phyloP scores from a whole-genome alignment of 1,140 invertebrate genomes.

The Pomacea maculata region DNA sequence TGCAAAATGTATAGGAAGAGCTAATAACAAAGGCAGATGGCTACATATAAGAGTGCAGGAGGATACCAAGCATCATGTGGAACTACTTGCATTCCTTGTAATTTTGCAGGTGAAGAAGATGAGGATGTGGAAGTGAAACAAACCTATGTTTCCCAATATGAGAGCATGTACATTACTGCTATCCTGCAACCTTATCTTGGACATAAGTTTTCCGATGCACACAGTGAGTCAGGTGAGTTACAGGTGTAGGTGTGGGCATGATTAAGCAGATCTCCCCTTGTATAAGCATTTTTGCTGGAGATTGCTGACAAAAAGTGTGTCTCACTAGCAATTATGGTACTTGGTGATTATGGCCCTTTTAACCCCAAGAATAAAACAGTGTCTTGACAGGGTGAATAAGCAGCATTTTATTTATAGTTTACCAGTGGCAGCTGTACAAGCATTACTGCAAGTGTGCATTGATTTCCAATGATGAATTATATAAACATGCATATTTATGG shows the following conservation, averaged over 20 bases:
- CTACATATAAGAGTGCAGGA: no score
- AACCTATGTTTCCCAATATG: constrained; percentile 76
- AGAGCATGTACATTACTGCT: constrained; percentile 75
- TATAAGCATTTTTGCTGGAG: no score
- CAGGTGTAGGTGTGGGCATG: no score
- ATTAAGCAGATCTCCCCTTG: neutral
- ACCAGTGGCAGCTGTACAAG: neutral
- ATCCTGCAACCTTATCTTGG: constrained; percentile 66
- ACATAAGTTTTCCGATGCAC: constrained; percentile 59
- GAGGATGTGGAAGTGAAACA: constrained; percentile 75
- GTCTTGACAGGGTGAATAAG: no score
- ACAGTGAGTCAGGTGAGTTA: constrained; percentile 41
- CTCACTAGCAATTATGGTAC: no score
- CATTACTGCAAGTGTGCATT: neutral
- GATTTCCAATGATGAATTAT: neutral
- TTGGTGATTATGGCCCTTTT: no score
- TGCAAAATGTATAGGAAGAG: no score
- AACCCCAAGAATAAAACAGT: no score
- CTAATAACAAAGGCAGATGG: no score
- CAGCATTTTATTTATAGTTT: no score
- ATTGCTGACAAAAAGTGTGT: no score
- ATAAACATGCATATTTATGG: neutral
- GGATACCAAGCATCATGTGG: no score
- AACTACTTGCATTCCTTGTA: neutral
- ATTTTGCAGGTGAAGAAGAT: constrained; percentile 54